Base-by-base conservation (phyloP, 2,113 vertebrate species). In the Pelecanus crispus region DNA sequence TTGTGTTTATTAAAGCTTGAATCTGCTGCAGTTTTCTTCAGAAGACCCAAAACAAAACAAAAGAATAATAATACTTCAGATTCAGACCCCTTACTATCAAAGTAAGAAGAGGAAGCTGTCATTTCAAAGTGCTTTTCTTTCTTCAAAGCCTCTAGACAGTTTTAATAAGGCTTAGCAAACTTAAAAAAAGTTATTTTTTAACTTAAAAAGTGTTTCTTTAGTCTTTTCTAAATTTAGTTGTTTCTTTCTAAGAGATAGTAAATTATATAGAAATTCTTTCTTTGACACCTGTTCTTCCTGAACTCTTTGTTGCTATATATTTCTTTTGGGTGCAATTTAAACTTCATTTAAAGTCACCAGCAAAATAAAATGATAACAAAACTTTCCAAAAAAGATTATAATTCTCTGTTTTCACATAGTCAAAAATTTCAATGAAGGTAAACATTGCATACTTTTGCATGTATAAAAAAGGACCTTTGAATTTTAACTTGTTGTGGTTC, bases 101-200 rank as follows among this genome's bases (percentile, higher is more conserved):
- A 90, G 59, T 18, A 56, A 56, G 32, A 88, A 88, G 12, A 67
- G 7, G 20, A 94, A 92, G 13, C 9, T 88, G 19, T 24, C 20
- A 81, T 86, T 94, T 94, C 71, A 83, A 95, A 92, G 20, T 25
- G 29, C 13, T 86, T 95, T 85, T 19, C 15, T 67, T 91, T 91
- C 26, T 88, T 88, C 47, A 68, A 84, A 94, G 17, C 21, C 19
- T 50, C 28, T 63, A n/a, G 17, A 17, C 20, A 55, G 29, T 70
- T 86, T 81, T 67, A 90, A 53, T 78, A 59, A 59, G 20, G 17
- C 7, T 73, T 82, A 73, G 25, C 6, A 89, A 82, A 68, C 24
- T 74, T 63, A 25, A 7, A 5, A 38, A 28, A 67, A 29, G 4
- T 34, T 47, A 9, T 32, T 55, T 74, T 68, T 55, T 61, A 61